Evolutionary conservation across 2,797 vertebrate species (phyloP).

Genomic region (Pipistrellus pygmaeus): DNA sequence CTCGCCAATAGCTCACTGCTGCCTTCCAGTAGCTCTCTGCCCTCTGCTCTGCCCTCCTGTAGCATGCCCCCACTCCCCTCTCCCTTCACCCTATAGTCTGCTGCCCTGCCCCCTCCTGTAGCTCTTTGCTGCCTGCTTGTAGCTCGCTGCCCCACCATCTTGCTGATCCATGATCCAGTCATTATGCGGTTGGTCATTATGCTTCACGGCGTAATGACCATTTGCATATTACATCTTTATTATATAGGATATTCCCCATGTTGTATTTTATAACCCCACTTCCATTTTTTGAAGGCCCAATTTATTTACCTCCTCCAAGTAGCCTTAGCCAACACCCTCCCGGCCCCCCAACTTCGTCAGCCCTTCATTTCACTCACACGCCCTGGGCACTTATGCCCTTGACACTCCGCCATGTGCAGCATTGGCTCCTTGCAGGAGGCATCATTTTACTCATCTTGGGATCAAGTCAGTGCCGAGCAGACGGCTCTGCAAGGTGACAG

Average conservation of each 20-base stretch:
- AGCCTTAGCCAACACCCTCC: background rate
- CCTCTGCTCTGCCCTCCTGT: too few relatives aligned
- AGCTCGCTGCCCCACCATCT: too few relatives aligned
- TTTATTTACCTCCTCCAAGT: background rate
- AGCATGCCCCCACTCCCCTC: too few relatives aligned
- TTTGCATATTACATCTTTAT: too few relatives aligned
- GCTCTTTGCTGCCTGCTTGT: too few relatives aligned
- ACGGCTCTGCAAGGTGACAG: background rate
- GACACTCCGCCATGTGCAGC: accelerated
- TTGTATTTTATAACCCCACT: background rate
- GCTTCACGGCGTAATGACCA: too few relatives aligned
- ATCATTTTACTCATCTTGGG: background rate
- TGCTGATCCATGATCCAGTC: too few relatives aligned
- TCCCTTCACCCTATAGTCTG: too few relatives aligned
- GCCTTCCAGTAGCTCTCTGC: too few relatives aligned
- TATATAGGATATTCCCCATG: background rate
- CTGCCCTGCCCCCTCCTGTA: too few relatives aligned
- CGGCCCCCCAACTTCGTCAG: background rate
- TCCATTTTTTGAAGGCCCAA: background rate
- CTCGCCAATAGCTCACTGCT: too few relatives aligned
- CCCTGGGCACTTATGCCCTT: background rate
- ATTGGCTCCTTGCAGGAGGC: background rate
- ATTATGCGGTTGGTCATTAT: too few relatives aligned
- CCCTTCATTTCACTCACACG: background rate
- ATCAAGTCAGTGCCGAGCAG: background rate